Conservation (phyloP, 2,797 vertebrate genomes). For the Pelodytes ibericus region DNA sequence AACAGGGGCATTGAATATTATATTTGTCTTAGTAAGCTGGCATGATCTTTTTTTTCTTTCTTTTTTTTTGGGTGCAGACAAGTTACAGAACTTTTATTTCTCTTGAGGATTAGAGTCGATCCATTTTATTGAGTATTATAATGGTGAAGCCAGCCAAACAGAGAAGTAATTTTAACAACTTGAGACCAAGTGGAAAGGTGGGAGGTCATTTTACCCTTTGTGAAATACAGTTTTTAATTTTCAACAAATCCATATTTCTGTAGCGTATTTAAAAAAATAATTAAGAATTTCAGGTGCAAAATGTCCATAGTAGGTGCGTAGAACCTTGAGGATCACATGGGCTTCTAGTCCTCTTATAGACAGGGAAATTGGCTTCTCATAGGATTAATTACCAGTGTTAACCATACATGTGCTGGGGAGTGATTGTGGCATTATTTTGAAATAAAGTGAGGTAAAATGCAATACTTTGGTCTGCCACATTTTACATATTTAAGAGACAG, state of each 20-base stretch:
- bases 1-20: slow-evolving; percentile 66
- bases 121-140: slow-evolving; percentile 75
- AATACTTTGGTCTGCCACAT: too few species aligned
- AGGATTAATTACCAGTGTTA: too few species aligned
- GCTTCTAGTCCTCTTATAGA: neutral
- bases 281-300: slow-evolving; percentile 41
- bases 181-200: slow-evolving; percentile 59
- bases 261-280: slow-evolving; percentile 60
- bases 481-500: too few species aligned
- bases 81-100: slow-evolving; percentile 63
- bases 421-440: too few species aligned
- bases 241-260: slow-evolving; percentile 65
- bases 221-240: slow-evolving; percentile 74
- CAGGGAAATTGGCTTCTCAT: neutral
- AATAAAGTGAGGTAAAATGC: too few species aligned
- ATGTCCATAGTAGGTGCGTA: neutral
- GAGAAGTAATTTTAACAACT: slow-evolving; percentile 73
- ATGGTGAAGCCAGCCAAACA: slow-evolving; percentile 68
- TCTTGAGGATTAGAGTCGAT: slow-evolving; percentile 68
- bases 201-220: slow-evolving; percentile 66
- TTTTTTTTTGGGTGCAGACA: slow-evolving; percentile 62
- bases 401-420: too few species aligned
- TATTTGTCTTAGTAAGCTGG: slow-evolving; percentile 75
- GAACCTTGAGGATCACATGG: neutral
- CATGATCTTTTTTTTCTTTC: slow-evolving; percentile 65